These are phyloP conservation scores for Meandrina meandrites DNA, from an alignment of 92 coral and sea anemone species.

Conservation along the genomic window DNA sequence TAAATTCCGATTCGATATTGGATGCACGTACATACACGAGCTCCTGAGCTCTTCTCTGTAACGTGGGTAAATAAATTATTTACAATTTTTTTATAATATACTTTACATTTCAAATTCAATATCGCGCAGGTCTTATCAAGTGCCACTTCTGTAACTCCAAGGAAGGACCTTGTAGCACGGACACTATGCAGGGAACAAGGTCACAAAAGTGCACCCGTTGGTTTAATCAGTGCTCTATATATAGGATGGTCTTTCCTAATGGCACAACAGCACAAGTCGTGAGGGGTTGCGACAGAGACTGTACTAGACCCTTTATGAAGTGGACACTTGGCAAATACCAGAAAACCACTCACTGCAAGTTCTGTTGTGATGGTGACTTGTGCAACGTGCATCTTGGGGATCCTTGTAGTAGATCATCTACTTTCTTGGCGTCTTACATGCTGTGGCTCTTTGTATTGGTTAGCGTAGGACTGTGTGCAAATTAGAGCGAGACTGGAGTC, in stretches of 20 bases:
- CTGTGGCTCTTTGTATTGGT: background rate
- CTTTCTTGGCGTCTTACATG: background rate
- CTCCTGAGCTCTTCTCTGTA: too few species aligned
- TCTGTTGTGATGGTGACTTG: slow-evolving; percentile 32
- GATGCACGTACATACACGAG: too few species aligned
- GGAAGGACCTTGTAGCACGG: slow-evolving; percentile 17
- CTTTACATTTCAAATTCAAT: background rate
- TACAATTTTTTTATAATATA: too few species aligned
- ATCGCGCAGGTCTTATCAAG: slow-evolving; percentile 13
- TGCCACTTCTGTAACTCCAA: slow-evolving; percentile 35
- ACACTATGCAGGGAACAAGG: slow-evolving; percentile 13
- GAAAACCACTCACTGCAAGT: slow-evolving; percentile 29
- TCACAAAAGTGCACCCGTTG: background rate
- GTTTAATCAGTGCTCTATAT: slow-evolving; percentile 25
- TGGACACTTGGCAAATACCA: slow-evolving; percentile 35
- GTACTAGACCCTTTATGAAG: background rate
- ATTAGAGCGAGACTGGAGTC: background rate
- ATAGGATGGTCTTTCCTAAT: slow-evolving; percentile 22
- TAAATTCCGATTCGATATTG: too few species aligned
- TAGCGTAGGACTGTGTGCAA: background rate
- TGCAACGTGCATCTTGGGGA: slow-evolving; percentile 14
- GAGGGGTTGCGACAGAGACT: slow-evolving; percentile 37
- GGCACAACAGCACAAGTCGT: slow-evolving; percentile 39
- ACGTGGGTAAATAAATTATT: too few species aligned
- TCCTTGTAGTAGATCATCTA: slow-evolving; percentile 18